These are phyloP conservation scores for Saccostrea echinata DNA, from an alignment of 1,140 invertebrate genomes.

Conservation along the genomic window DNA sequence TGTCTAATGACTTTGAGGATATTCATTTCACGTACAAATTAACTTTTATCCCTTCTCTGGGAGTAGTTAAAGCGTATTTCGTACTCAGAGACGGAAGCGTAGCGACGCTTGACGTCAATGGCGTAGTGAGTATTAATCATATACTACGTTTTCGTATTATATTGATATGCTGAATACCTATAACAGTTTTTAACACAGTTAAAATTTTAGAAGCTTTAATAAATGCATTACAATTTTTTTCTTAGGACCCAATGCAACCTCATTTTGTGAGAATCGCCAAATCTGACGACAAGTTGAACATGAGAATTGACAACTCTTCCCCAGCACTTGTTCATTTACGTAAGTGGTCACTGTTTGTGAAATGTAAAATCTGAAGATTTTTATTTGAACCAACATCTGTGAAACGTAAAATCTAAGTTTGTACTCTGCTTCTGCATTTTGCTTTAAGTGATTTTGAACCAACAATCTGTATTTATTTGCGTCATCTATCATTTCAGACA, in stretches of 20 bases:
- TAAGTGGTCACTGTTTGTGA: constrained; percentile 6
- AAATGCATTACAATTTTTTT: background rate
- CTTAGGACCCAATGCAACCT: constrained; percentile 35
- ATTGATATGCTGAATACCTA: no score
- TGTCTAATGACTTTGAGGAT: constrained; percentile 48
- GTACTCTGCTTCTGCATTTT: no score
- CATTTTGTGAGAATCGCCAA: constrained; percentile 50
- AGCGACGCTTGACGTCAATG: constrained; percentile 33
- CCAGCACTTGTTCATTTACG: constrained; percentile 30
- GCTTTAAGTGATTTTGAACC: no score
- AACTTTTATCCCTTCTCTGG: constrained; percentile 41
- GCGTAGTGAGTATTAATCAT: constrained; percentile 49
- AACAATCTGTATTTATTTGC: no score
- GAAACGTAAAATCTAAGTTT: no score
- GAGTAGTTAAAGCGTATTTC: constrained; percentile 52
- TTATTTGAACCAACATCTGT: background rate
- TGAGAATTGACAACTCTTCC: constrained; percentile 53
- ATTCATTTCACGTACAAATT: constrained; percentile 55
- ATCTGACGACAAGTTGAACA: constrained; percentile 30
- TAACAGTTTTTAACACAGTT: no score
- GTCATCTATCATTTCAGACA: constrained; percentile 19
- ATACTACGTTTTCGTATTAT: background rate
- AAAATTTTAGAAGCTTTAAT: no score
- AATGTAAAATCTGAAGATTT: background rate
- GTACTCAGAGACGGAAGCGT: constrained; percentile 35